Conservation (phyloP, 2,888 invertebrate genomes). For the Labia minor region DNA sequence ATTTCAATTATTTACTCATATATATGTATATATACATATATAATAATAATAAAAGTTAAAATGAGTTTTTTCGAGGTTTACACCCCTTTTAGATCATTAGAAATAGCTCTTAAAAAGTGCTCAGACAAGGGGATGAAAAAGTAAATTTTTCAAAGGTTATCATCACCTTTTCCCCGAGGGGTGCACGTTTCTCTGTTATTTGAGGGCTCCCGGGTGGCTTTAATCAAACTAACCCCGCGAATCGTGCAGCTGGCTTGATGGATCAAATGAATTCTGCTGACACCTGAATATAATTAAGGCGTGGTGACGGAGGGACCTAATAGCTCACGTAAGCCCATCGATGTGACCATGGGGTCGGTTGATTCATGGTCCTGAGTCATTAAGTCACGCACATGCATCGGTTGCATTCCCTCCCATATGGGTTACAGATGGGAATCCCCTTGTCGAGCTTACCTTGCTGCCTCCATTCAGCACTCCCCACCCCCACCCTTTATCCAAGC, state of each 20-base stretch:
- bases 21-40: too few relatives aligned
- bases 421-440: not conserved
- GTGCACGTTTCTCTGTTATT: too few relatives aligned
- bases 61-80: too few relatives aligned
- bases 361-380: conserved; percentile 4
- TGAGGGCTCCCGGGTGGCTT: not conserved
- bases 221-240: conserved; percentile 4
- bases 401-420: not conserved
- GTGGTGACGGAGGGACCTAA: not conserved
- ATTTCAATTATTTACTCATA: too few relatives aligned
- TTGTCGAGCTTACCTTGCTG: not conserved
- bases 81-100: too few relatives aligned
- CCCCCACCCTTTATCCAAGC: too few relatives aligned
- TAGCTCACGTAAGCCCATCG: not conserved
- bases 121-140: too few relatives aligned
- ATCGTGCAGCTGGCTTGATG: conserved; percentile 5
- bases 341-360: not conserved
- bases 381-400: not conserved
- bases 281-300: conserved; percentile 13
- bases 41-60: too few relatives aligned
- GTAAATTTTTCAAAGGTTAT: too few relatives aligned
- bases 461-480: too few relatives aligned
- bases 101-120: too few relatives aligned
- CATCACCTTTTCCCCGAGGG: too few relatives aligned
- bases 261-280: not conserved